Percentiles rank a stretch among this genome's conserved stretches.
These are phyloP conservation scores for Linepithema humile DNA, from an alignment of 1,140 invertebrate species.

Conservation along the genomic window DNA sequence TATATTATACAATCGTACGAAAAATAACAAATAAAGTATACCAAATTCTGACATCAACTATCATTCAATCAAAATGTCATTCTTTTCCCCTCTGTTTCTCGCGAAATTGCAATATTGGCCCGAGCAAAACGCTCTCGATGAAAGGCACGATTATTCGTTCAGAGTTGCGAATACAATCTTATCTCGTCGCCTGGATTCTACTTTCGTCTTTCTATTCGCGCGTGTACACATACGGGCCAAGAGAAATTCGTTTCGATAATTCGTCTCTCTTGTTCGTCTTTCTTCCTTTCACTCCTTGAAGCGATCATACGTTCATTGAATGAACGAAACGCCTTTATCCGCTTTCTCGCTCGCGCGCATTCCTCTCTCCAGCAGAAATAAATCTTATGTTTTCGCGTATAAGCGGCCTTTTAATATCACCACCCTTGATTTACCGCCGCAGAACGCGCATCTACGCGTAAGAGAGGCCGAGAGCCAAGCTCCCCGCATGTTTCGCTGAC, in stretches of 20 bases:
- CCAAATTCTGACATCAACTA: no score
- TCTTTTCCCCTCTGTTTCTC: background rate
- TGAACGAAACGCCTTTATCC: constrained; percentile 31
- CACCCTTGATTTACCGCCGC: constrained; percentile 81
- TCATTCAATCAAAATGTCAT: constrained; percentile 19
- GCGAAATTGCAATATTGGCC: constrained; percentile 67
- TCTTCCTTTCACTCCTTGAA: background rate
- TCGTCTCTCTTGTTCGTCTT: background rate
- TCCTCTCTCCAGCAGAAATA: constrained; percentile 72
- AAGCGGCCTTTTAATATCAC: constrained; percentile 83
- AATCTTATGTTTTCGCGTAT: constrained; percentile 83
- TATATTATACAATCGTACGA: no score
- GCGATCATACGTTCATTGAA: background rate
- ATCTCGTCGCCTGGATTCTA: constrained; percentile 11
- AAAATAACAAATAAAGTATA: no score
- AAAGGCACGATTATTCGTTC: constrained; percentile 69
- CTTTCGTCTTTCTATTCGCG: constrained; percentile 16
- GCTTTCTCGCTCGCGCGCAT: constrained; percentile 41
- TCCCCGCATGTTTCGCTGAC: constrained; percentile 68
- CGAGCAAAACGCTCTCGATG: constrained; percentile 71
- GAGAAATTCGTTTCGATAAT: constrained; percentile 48
- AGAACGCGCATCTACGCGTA: constrained; percentile 73
- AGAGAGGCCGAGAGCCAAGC: constrained; percentile 66
- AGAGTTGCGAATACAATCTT: background rate
- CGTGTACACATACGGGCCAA: background rate